Conservation (phyloP, 2,888 invertebrate species). For the Plebejus argus region DNA sequence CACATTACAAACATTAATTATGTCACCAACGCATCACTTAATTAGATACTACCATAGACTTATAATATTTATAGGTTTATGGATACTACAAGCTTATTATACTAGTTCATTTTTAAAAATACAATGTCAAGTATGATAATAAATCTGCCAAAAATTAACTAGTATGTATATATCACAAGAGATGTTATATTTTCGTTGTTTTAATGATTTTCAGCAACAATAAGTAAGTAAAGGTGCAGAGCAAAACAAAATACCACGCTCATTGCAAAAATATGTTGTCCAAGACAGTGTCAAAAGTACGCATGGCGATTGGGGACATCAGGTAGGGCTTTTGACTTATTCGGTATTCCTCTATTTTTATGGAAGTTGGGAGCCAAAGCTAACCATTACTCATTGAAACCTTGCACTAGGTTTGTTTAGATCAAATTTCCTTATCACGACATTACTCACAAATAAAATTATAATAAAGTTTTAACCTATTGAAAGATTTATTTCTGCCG, state of each 20-base stretch:
- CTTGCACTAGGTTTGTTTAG: not conserved
- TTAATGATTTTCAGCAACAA: not conserved
- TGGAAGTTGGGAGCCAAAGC: not conserved
- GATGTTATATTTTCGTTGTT: not conserved
- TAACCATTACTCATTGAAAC: not conserved
- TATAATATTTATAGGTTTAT: too few relatives aligned
- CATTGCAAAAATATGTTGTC: slow-evolving; percentile 30
- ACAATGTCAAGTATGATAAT: not conserved
- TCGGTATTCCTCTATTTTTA: not conserved
- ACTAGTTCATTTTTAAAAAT: too few relatives aligned
- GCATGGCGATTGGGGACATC: slow-evolving; percentile 73
- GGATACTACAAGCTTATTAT: too few relatives aligned
- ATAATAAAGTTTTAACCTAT: slow-evolving; percentile 65
- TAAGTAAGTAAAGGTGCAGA: not conserved
- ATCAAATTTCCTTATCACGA: not conserved
- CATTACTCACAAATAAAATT: slow-evolving; percentile 45
- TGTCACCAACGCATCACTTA: not conserved
- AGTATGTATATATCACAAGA: not conserved
- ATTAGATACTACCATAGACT: too few relatives aligned
- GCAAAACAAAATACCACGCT: slow-evolving; percentile 29
- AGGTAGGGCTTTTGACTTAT: not conserved
- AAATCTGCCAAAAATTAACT: not conserved
- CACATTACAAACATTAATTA: not conserved
- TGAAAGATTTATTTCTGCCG: slow-evolving; percentile 64
- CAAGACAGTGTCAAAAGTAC: slow-evolving; percentile 60